phyloP scores from a whole-genome alignment of 2,113 vertebrate species.

The Megaceryle maxima region DNA sequence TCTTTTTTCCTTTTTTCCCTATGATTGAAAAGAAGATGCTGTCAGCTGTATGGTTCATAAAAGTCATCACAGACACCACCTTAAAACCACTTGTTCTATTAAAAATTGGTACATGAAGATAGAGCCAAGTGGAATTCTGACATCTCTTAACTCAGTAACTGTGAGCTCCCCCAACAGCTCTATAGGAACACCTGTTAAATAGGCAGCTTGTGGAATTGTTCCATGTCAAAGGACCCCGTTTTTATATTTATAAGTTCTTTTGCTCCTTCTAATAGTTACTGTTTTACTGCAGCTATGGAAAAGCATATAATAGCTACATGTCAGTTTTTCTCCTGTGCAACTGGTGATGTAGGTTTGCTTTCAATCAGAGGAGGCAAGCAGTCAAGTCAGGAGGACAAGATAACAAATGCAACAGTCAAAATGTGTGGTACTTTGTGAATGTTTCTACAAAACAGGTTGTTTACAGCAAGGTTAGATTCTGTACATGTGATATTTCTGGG shows the following conservation, averaged over 20 bases:
- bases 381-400: background rate
- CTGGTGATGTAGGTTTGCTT: background rate
- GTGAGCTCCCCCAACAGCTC: background rate
- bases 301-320: background rate
- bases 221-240: accelerated
- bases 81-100: background rate
- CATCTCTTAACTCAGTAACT: background rate
- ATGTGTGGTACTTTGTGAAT: background rate
- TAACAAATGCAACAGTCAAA: background rate
- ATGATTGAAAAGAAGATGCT: background rate
- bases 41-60: background rate
- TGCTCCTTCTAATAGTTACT: background rate
- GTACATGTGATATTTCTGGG: background rate
- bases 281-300: background rate
- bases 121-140: background rate
- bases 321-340: background rate
- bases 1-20: too few relatives aligned
- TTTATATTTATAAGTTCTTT: background rate
- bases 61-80: background rate
- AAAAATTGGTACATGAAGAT: background rate
- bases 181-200: background rate
- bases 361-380: background rate
- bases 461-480: background rate
- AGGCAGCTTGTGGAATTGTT: background rate
- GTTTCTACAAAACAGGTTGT: background rate